Evolutionary conservation across 2,113 vertebrate species (phyloP), one percentile per base, ranked within the genome.

Genomic region (Pelobates fuscus): DNA sequence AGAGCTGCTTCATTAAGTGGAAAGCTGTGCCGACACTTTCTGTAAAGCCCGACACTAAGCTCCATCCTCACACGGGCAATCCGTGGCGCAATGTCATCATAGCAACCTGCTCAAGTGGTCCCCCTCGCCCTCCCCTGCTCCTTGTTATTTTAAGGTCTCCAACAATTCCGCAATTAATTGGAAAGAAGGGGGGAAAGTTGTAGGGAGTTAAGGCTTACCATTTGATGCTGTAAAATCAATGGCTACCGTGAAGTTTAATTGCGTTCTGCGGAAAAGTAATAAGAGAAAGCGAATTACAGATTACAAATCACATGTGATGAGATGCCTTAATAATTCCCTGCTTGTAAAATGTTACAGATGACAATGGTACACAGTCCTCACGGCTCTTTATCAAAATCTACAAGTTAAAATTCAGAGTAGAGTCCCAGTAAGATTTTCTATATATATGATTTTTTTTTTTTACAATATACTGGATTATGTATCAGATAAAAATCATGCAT

Each of bases 211-310:
- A 59, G 37, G 82, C 94, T 92, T 86, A 99, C 97, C 97, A 2
- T 99, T 99, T 77, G 97, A 99, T 44, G 97, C 96, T 14, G 97
- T 99, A 89, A 98, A 99, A 86, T 99, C 97, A 21, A 99, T 98
- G 26, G 97, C 97, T 6, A 99, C 96, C 0, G 97, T 99, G 89
- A 98, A 99, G 89, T 98, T 98, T 80, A 99, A 88, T 82, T 99
- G 96, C 0, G 96, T 99, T 87, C 97, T 99, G 80, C 67, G 62
- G 70, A 78, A 71, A 49, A 83, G 72, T 82, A 46, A 44, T 63
- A 59, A 69, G 44, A 66, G 25, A 84, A 79, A 72, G 63, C 66
- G 61, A 49, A 78, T 76, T 76, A 55, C 25, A 24, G 54, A 67
- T 67, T 32, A n/a, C 60, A 27, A n/a, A 21, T 6, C 32, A 24